A percentile compares a stretch with the other conserved stretches of the same genome.
Conservation (phyloP, 2,797 vertebrate genomes). For the Allobates femoralis region DNA sequence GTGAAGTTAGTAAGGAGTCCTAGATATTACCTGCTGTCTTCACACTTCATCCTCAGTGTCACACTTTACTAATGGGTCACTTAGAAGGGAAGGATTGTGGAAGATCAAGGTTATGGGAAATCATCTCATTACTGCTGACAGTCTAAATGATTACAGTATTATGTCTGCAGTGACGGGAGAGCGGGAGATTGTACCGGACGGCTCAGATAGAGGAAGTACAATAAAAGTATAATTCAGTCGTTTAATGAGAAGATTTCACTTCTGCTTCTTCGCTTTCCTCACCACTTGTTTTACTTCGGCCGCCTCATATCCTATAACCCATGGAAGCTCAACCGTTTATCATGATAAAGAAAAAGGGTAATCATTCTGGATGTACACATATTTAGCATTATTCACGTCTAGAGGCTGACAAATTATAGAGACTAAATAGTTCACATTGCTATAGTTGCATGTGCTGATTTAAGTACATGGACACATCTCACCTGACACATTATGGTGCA, state of each 20-base stretch:
- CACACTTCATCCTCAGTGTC: neutral
- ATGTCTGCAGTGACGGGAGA: neutral
- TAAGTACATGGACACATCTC: no score
- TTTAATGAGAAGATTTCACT: neutral
- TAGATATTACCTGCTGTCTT: neutral
- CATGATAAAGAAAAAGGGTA: neutral
- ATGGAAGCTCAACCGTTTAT: neutral
- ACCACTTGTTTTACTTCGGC: neutral
- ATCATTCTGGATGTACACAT: neutral
- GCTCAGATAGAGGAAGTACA: neutral
- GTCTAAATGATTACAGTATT: slow-evolving; percentile 23
- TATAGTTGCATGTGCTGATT: no score
- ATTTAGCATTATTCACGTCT: neutral
- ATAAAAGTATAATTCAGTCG: neutral
- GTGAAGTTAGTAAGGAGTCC: neutral
- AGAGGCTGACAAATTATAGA: neutral
- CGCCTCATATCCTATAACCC: neutral
- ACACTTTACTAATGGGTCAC: neutral
- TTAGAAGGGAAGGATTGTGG: neutral
- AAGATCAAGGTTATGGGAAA: slow-evolving; percentile 19
- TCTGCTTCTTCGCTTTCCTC: neutral
- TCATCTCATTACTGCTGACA: neutral
- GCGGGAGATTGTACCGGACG: neutral
- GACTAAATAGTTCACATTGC: neutral
- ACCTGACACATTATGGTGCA: no score